Evolutionary conservation across 2,797 vertebrate genomes (phyloP).

Genomic region (Amazona finschi): DNA sequence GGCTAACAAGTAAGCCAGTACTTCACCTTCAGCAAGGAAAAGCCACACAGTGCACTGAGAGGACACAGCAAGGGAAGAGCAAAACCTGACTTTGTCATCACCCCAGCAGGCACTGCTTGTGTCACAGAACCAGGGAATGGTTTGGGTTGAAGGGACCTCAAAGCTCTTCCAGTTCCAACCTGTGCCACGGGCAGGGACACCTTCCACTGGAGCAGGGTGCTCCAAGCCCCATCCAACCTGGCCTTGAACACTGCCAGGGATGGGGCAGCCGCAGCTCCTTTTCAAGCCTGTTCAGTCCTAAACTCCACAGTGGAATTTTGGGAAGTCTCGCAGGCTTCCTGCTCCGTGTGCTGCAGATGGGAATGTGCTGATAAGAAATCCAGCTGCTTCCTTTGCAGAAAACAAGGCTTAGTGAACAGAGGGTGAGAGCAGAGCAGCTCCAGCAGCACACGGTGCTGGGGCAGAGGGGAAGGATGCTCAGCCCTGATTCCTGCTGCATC

Average conservation of each 20-base stretch:
- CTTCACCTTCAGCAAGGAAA: not conserved
- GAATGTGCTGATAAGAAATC: not conserved
- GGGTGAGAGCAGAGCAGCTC: not conserved
- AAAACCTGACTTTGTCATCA: not conserved
- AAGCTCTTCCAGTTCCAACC: not conserved
- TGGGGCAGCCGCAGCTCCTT: not conserved
- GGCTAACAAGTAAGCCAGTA: not conserved
- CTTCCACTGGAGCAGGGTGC: not conserved
- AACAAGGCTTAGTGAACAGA: rapidly evolving
- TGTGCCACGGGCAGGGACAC: not conserved
- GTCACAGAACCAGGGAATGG: too few species aligned
- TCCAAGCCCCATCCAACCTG: not conserved
- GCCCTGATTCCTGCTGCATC: rapidly evolving
- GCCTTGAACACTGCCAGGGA: not conserved
- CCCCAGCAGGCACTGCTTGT: not conserved
- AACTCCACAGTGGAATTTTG: not conserved
- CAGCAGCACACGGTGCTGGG: rapidly evolving
- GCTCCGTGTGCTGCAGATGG: not conserved
- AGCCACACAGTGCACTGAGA: rapidly evolving
- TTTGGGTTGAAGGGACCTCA: not conserved
- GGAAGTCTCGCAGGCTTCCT: not conserved
- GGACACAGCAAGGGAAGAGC: not conserved
- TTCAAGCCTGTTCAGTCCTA: not conserved
- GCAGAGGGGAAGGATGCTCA: not conserved
- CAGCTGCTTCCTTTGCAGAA: not conserved